Evolutionary conservation across 2,888 invertebrate species (phyloP).

Genomic region (Morpho achilles): DNA sequence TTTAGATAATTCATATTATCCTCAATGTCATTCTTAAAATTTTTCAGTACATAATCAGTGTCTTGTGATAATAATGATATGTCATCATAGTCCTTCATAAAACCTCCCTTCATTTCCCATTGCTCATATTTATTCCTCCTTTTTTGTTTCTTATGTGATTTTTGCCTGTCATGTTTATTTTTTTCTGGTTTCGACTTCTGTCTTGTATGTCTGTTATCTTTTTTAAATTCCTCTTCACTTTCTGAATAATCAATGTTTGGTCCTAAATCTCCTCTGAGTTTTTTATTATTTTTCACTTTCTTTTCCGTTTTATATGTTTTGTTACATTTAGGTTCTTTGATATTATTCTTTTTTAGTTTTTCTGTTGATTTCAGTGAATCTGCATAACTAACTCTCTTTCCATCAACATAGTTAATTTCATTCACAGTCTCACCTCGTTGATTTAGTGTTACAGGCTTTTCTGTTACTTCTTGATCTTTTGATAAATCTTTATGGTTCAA

Average conservation of each 20-base stretch:
- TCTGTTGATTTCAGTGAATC: constrained; percentile 51
- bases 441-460: constrained; percentile 5
- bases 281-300: constrained; percentile 17
- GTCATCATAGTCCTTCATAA: constrained; percentile 62
- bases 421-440: constrained; percentile 18
- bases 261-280: not conserved
- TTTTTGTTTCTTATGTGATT: constrained; percentile 62
- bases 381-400: constrained; percentile 49
- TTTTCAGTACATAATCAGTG: constrained; percentile 39
- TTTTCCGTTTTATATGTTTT: constrained; percentile 30
- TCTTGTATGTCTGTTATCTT: constrained; percentile 60
- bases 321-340: constrained; percentile 4
- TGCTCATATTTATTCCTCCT: constrained; percentile 66
- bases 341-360: constrained; percentile 36
- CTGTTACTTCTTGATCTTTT: constrained; percentile 28
- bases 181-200: constrained; percentile 52
- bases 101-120: constrained; percentile 69
- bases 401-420: constrained; percentile 32
- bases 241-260: constrained; percentile 13
- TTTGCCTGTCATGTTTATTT: constrained; percentile 59
- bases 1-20: constrained; percentile 35
- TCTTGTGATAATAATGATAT: constrained; percentile 46
- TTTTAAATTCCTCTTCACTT: constrained; percentile 60
- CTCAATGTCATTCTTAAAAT: constrained; percentile 34
- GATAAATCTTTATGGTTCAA: constrained; percentile 27